These are phyloP conservation scores for Trimorus sp. DNA, from an alignment of 2,888 invertebrate species.

Conservation along the genomic window DNA sequence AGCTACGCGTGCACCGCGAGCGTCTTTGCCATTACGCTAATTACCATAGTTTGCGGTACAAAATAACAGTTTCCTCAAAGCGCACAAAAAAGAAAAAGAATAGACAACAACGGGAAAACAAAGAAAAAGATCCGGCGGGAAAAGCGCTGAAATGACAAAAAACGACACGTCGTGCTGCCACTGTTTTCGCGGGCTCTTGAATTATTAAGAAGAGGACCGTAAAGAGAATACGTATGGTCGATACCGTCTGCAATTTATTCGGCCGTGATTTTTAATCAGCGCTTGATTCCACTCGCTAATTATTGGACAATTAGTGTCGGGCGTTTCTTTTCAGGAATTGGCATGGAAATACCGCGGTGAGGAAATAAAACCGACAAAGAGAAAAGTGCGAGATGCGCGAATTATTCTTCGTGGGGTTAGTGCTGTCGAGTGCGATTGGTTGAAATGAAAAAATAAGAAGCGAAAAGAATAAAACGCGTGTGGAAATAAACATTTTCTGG, in stretches of 20 bases:
- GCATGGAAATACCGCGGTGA: neutral
- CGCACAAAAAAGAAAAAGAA: conserved; percentile 25
- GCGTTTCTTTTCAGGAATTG: conserved; percentile 21
- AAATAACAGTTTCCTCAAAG: conserved; percentile 51
- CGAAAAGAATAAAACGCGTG: too few relatives aligned
- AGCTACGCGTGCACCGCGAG: conserved; percentile 50
- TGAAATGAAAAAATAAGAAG: too few relatives aligned
- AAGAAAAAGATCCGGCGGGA: conserved; percentile 14
- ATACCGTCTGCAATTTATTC: conserved; percentile 15
- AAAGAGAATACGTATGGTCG: conserved; percentile 2
- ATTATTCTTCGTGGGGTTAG: too few relatives aligned
- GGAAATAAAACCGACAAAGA: too few relatives aligned
- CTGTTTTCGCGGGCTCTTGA: neutral
- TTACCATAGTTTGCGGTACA: conserved; percentile 59
- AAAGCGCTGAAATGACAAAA: conserved; percentile 16
- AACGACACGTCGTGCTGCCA: neutral
- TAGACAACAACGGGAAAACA: conserved; percentile 11
- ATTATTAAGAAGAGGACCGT: conserved; percentile 34
- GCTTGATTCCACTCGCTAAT: conserved; percentile 24
- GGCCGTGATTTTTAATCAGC: conserved; percentile 22
- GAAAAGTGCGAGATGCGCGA: too few relatives aligned
- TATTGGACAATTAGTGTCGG: conserved; percentile 15
- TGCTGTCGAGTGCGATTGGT: too few relatives aligned
- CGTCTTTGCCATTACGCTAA: conserved; percentile 56
- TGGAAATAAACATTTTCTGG: too few relatives aligned